A percentile compares a stretch with the other conserved stretches of the same genome.
phyloP scores from a whole-genome alignment of 1,140 invertebrate genomes.

The Drosophila mojavensis region DNA sequence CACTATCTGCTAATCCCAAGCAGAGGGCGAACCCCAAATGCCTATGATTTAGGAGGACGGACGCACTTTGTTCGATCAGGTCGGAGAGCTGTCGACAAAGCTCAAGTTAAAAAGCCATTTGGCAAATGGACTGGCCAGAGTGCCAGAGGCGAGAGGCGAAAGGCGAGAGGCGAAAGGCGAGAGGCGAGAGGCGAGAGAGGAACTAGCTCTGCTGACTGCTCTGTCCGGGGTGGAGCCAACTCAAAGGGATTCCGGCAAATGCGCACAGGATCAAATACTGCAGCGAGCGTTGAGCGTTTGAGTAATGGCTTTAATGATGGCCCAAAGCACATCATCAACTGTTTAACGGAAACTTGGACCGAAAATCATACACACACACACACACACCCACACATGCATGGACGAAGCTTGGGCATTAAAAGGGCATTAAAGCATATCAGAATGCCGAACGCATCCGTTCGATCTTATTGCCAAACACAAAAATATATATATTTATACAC shows the following conservation, averaged over 20 bases:
- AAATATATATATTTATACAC: neutral
- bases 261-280: slow-evolving; percentile 13
- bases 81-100: neutral
- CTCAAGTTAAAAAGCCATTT: slow-evolving; percentile 12
- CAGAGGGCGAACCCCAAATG: neutral
- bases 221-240: neutral
- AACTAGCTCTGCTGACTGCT: neutral
- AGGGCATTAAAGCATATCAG: slow-evolving; percentile 37
- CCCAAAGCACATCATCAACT: slow-evolving; percentile 16
- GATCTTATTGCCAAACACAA: slow-evolving; percentile 27
- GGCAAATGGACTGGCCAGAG: neutral
- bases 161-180: neutral
- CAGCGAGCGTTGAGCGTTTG: slow-evolving; percentile 4
- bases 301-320: slow-evolving; percentile 26
- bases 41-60: neutral
- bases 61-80: neutral
- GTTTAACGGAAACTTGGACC: slow-evolving; percentile 26
- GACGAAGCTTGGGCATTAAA: slow-evolving; percentile 18
- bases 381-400: neutral
- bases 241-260: slow-evolving; percentile 5
- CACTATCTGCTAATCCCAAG: neutral
- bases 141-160: too few relatives aligned
- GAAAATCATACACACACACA: neutral
- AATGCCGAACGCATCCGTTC: slow-evolving; percentile 38
- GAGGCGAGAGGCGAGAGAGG: neutral